Evolutionary conservation across 1,140 invertebrate species (phyloP).

Genomic region (Drosophila saltans): DNA sequence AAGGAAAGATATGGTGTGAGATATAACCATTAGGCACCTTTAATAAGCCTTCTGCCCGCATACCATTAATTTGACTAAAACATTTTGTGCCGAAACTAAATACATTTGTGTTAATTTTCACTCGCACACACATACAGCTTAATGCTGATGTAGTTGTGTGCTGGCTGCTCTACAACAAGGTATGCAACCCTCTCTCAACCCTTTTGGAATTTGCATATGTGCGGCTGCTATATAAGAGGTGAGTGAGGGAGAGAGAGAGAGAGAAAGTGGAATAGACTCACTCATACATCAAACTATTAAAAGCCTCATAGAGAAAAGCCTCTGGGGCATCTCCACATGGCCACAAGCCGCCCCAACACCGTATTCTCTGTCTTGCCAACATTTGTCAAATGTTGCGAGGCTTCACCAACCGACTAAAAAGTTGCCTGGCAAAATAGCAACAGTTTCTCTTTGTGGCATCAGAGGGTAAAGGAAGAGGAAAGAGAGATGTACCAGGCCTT

Average conservation of each 20-base stretch:
- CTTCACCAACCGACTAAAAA: slow-evolving; percentile 47
- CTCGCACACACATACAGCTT: slow-evolving; percentile 25
- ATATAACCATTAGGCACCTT: slow-evolving; percentile 60
- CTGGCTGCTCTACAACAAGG: slow-evolving; percentile 24
- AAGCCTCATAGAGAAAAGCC: slow-evolving; percentile 68
- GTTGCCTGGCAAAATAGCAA: slow-evolving; percentile 72
- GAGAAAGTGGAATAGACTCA: slow-evolving; percentile 25
- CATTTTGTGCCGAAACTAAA: slow-evolving; percentile 70
- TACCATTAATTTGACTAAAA: slow-evolving; percentile 54
- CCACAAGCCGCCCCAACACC: slow-evolving; percentile 32
- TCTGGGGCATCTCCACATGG: slow-evolving; percentile 57
- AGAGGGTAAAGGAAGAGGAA: not conserved
- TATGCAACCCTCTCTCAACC: slow-evolving; percentile 18
- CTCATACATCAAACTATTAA: slow-evolving; percentile 81
- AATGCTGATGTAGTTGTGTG: slow-evolving; percentile 40
- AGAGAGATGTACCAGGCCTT: not conserved
- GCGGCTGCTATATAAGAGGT: slow-evolving; percentile 45
- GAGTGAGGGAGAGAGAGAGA: not conserved
- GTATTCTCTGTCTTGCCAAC: slow-evolving; percentile 48
- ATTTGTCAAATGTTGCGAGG: slow-evolving; percentile 77
- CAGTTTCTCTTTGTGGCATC: slow-evolving; percentile 51
- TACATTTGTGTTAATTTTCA: slow-evolving; percentile 79
- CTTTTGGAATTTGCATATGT: slow-evolving; percentile 77
- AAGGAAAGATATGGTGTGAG: slow-evolving; percentile 23
- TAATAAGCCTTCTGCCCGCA: slow-evolving; percentile 24